These are phyloP conservation scores for Fragum whitleyi DNA, from an alignment of 2,888 invertebrate genomes.

Conservation along the genomic window DNA sequence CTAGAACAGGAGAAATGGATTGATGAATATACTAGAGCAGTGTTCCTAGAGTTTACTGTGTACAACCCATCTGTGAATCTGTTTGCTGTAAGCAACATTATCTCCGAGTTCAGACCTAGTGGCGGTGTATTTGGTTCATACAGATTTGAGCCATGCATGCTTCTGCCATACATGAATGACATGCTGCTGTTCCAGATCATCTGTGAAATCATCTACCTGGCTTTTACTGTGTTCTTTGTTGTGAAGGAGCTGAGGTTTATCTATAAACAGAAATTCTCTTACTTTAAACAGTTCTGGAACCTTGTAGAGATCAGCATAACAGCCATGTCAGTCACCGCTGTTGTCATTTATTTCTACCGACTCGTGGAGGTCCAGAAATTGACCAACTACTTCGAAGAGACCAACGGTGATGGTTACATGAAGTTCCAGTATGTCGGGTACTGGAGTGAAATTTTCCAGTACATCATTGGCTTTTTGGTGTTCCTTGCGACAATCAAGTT, in stretches of 20 bases:
- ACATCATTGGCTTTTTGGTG: conserved; percentile 86
- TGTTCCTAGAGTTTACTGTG: conserved; percentile 87
- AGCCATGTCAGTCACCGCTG: conserved; percentile 79
- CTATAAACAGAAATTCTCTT: conserved; percentile 76
- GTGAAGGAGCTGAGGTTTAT: conserved; percentile 81
- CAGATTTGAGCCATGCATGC: conserved; percentile 83
- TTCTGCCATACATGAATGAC: conserved; percentile 80
- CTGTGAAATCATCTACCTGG: conserved; percentile 79
- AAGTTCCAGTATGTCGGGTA: conserved; percentile 85
- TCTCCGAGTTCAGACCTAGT: conserved; percentile 82
- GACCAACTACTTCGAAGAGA: conserved; percentile 84
- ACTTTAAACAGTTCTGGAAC: conserved; percentile 84
- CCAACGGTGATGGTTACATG: conserved; percentile 83
- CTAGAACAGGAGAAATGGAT: conserved; percentile 85
- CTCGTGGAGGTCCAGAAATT: conserved; percentile 81
- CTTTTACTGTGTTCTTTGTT: conserved; percentile 84
- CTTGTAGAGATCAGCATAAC: conserved; percentile 81
- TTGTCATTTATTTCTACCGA: conserved; percentile 83
- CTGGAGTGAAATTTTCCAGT: conserved; percentile 86
- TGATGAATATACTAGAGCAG: conserved; percentile 86
- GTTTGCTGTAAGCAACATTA: conserved; percentile 81
- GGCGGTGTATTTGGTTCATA: conserved; percentile 82
- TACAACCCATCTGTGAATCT: conserved; percentile 86
- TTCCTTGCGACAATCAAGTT: conserved; percentile 87
- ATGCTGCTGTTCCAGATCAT: conserved; percentile 81